phyloP scores from a whole-genome alignment of 2,113 vertebrate genomes.

The Larimichthys polyactis region DNA sequence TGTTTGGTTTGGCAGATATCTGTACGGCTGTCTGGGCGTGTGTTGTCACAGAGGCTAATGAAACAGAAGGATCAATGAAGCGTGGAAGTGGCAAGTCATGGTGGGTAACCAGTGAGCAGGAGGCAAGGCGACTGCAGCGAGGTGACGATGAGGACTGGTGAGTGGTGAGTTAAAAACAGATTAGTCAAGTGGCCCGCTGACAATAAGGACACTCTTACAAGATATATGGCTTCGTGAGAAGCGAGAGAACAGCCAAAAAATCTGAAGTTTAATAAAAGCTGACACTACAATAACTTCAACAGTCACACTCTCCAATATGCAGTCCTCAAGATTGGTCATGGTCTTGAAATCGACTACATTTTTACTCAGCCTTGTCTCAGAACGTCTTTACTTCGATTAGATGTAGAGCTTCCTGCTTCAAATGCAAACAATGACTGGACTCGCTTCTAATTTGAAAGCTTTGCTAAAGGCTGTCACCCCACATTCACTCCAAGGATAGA shows the following conservation, averaged over 20 bases:
- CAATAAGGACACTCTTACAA: not conserved
- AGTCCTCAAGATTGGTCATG: too few relatives aligned
- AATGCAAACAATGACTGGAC: too few relatives aligned
- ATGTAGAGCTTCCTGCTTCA: too few relatives aligned
- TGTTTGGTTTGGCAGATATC: not conserved
- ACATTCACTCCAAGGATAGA: too few relatives aligned
- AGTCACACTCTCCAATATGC: not conserved
- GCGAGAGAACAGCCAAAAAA: not conserved
- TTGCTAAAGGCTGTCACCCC: too few relatives aligned
- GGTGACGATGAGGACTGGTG: constrained; percentile 2
- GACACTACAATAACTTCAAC: not conserved
- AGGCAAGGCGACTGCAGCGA: constrained; percentile 1
- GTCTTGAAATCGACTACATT: too few relatives aligned
- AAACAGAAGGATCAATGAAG: constrained; percentile 37
- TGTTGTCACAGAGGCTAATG: constrained; percentile 1
- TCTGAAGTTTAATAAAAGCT: not conserved
- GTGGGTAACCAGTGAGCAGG: constrained; percentile 28
- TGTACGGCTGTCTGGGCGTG: not conserved
- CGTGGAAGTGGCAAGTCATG: constrained; percentile 24
- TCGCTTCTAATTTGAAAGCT: too few relatives aligned
- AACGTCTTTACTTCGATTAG: too few relatives aligned
- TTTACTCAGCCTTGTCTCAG: too few relatives aligned
- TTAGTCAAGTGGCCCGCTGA: constrained; percentile 2
- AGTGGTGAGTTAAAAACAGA: constrained; percentile 33
- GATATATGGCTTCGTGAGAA: not conserved